Evolutionary conservation across 2,797 vertebrate genomes (phyloP).

Genomic region (Chelidonichthys spinosus): DNA sequence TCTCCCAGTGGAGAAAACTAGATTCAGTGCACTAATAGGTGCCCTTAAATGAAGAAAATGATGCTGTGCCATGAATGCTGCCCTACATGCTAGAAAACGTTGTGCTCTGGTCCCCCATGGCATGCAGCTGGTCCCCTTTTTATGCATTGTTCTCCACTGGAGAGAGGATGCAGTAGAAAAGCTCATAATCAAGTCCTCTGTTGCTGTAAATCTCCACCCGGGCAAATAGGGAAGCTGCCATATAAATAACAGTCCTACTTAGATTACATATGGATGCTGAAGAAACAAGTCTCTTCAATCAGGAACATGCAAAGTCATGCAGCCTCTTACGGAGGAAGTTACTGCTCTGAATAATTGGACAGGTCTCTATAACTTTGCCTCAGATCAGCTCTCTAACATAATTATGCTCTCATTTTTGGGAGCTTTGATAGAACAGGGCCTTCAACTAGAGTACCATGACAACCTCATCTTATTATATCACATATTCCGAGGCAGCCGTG

Average conservation of each 20-base stretch:
- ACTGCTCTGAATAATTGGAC: background rate
- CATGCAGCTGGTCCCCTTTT: too few species aligned
- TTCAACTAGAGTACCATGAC: background rate
- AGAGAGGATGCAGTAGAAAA: background rate
- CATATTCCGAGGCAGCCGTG: background rate
- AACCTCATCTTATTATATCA: background rate
- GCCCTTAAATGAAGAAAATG: too few species aligned
- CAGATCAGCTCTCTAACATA: constrained; percentile 14
- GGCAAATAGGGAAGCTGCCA: background rate
- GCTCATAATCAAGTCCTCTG: background rate
- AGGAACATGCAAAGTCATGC: background rate
- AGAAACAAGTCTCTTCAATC: constrained; percentile 9
- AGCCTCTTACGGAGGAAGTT: background rate
- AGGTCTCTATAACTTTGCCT: constrained; percentile 10
- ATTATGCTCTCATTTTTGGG: constrained; percentile 22
- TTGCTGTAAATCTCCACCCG: background rate
- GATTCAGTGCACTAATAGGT: too few species aligned
- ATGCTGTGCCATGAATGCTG: too few species aligned
- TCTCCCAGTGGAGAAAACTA: too few species aligned
- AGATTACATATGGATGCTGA: constrained; percentile 13
- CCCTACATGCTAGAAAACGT: too few species aligned
- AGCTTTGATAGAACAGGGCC: constrained; percentile 24
- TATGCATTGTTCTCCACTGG: too few species aligned
- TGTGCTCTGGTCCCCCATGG: too few species aligned
- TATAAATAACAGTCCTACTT: background rate